phyloP scores from a whole-genome alignment of 2,888 invertebrate species.

The Yponomeuta cagnagella region DNA sequence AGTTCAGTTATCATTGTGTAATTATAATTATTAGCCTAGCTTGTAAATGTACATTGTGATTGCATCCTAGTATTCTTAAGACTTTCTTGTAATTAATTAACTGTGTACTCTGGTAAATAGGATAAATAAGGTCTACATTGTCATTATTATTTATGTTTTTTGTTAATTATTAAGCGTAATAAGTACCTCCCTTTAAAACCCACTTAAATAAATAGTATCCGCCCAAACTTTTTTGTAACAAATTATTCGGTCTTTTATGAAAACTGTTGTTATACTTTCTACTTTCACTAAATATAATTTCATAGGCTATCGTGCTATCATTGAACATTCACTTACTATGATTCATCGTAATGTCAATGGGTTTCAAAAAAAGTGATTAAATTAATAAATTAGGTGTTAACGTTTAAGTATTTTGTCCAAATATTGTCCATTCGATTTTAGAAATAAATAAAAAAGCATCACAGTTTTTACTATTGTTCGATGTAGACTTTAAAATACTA shows the following conservation, averaged over 20 bases:
- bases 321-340: too few species aligned
- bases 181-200: neutral
- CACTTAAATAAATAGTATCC: neutral
- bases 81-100: slow-evolving; percentile 37
- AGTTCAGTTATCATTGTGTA: slow-evolving; percentile 34
- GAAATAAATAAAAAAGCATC: neutral
- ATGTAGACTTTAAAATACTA: slow-evolving; percentile 7
- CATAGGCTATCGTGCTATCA: too few species aligned
- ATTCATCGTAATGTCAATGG: too few species aligned
- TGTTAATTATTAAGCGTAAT: neutral
- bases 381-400: neutral
- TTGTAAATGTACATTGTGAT: slow-evolving; percentile 57
- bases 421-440: slow-evolving; percentile 9
- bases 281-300: too few species aligned
- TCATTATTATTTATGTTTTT: slow-evolving; percentile 25
- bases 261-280: too few species aligned
- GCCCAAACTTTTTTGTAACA: neutral
- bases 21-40: slow-evolving; percentile 29
- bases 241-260: too few species aligned
- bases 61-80: slow-evolving; percentile 66
- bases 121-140: slow-evolving; percentile 31
- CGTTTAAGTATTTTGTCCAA: neutral
- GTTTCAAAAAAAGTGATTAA: too few species aligned
- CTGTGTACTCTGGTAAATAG: neutral
- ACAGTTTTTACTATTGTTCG: slow-evolving; percentile 7